Evolutionary conservation across 2,888 invertebrate species (phyloP), one percentile per base, ranked within the genome.

Genomic region (Neelides folsomi): DNA sequence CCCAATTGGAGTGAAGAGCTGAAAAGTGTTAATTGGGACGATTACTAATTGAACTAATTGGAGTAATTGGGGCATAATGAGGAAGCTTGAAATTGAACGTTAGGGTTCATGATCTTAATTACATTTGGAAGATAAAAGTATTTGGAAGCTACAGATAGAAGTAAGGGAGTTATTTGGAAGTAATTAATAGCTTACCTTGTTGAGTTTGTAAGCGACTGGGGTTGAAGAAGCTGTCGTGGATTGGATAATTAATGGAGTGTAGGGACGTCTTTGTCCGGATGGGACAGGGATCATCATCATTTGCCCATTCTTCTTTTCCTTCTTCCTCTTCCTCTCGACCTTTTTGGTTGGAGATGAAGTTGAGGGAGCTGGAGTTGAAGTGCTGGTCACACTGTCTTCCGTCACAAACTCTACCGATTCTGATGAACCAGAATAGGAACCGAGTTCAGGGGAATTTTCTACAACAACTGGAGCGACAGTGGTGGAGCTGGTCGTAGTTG

Each of bases 231-330:
- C 45, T 1, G 62, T 55, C 2, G 55, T 41, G 38, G 56, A 56
- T 49, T 60, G 60, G 55, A 59, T 58, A 41, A 60, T 60, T 16
- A 61, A 57, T 1, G 62, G 62, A 19, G 58, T 58, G 51, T 62
- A 62, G 1, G 62, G 54, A 35, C 58, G 58, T 44, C 59, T 15
- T 38, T 62, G 62, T 12, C 49, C 51, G 18, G 55, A 54, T 10
- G 62, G 62, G 5, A 62, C 54, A 5, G 62, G 62, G 43, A 62
- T 62, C 34, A 62, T 57, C 6, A 62, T 55, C 57, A 57, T 57
- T 1, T 49, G 50, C 10, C 36, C 36, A 20, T 57, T 52, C 42
- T 55, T 53, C 13, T 45, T 35, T 15, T 15, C 35, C 9, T 37
- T 13, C 27, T 43, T 39, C 13, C 39, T 1, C n/a, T 18, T 35